Evolutionary conservation across 2,888 invertebrate genomes (phyloP).

Genomic region (Synergus japonicus): DNA sequence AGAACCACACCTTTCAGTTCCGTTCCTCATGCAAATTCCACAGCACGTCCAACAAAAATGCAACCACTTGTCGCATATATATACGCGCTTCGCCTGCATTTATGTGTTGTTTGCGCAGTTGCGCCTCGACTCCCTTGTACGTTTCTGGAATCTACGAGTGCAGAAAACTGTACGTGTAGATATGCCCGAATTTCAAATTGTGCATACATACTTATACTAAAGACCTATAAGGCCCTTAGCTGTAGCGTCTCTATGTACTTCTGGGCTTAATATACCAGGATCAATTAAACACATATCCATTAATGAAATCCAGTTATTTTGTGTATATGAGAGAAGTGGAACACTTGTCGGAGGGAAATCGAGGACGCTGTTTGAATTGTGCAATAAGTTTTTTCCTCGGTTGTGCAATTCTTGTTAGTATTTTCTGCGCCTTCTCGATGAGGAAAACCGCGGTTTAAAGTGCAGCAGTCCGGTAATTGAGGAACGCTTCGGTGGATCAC

Average conservation of each 20-base stretch:
- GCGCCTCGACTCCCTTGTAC: constrained; percentile 28
- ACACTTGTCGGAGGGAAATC: constrained; percentile 6
- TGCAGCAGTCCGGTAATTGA: constrained; percentile 13
- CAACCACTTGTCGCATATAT: constrained; percentile 33
- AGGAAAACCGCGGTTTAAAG: constrained; percentile 13
- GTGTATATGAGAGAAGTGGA: too few relatives aligned
- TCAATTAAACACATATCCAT: too few relatives aligned
- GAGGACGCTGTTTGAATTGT: constrained; percentile 37
- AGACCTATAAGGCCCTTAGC: too few relatives aligned
- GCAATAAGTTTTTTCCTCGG: constrained; percentile 22
- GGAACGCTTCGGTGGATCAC: not conserved
- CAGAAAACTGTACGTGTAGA: not conserved
- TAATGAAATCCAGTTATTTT: too few relatives aligned
- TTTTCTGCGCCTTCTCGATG: constrained; percentile 4
- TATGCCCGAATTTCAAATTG: constrained; percentile 4
- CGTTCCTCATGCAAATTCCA: constrained; percentile 33
- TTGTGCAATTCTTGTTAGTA: constrained; percentile 29
- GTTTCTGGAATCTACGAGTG: constrained; percentile 26
- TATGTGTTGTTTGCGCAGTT: constrained; percentile 20
- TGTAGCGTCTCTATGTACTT: too few relatives aligned
- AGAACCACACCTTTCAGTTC: constrained; percentile 34
- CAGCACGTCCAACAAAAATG: constrained; percentile 36
- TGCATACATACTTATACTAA: not conserved
- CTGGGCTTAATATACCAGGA: too few relatives aligned
- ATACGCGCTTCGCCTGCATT: constrained; percentile 14